A percentile compares a stretch with the other conserved stretches of the same genome.
Conservation (phyloP, 2,888 invertebrate genomes). For the Tinea pellionella region DNA sequence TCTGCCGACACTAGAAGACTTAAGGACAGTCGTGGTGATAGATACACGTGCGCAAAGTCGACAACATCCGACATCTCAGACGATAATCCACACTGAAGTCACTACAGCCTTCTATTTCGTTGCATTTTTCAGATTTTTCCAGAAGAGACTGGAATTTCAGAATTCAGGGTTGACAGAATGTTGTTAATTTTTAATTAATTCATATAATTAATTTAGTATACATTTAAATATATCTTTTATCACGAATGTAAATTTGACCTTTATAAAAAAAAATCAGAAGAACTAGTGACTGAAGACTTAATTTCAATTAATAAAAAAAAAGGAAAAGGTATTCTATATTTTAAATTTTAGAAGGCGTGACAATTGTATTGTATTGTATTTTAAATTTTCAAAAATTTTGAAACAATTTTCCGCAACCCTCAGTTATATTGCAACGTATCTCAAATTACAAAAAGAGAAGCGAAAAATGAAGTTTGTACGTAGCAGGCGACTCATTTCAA, state of each 20-base stretch:
- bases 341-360: no score
- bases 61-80: not conserved
- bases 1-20: not conserved
- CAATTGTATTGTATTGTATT: no score
- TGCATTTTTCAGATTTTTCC: constrained; percentile 12
- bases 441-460: constrained; percentile 10
- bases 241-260: no score
- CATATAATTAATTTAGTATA: no score
- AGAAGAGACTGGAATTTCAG: not conserved
- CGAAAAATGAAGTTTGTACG: constrained; percentile 9
- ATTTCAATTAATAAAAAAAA: no score
- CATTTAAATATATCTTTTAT: no score
- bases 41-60: not conserved
- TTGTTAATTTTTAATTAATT: no score
- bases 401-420: not conserved
- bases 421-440: constrained; percentile 5
- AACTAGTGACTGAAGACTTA: no score
- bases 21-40: not conserved
- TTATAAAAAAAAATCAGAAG: no score
- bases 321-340: no score
- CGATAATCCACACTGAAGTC: not conserved
- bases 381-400: not conserved
- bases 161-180: not conserved
- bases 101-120: constrained; percentile 1
- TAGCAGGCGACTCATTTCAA: not conserved